Conservation (phyloP, 2,797 vertebrate species). For the Rhynchotus rufescens region DNA sequence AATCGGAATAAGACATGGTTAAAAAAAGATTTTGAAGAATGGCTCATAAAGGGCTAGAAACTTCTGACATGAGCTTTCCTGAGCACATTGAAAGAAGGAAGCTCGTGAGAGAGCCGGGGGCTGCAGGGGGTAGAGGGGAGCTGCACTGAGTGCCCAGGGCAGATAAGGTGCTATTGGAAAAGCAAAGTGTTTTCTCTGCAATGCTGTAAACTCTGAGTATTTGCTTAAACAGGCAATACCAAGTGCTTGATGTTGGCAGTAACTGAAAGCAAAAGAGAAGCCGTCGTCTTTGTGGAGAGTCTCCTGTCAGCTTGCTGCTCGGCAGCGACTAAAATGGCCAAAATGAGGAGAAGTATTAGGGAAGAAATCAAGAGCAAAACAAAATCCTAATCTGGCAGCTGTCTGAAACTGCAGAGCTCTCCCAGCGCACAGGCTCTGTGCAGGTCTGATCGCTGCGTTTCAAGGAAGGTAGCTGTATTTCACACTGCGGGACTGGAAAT, state of each 20-base stretch:
- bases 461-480: not conserved
- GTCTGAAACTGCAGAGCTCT: not conserved
- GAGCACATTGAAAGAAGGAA: not conserved
- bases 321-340: not conserved
- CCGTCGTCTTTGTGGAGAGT: not conserved
- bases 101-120: not conserved
- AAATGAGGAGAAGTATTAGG: not conserved
- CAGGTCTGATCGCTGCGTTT: not conserved
- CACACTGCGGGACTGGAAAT: not conserved
- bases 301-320: not conserved
- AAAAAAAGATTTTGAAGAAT: constrained; percentile 11
- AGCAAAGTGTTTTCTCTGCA: not conserved
- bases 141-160: not conserved
- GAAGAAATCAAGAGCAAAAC: not conserved
- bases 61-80: not conserved
- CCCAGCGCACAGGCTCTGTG: not conserved
- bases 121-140: not conserved
- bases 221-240: not conserved
- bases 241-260: not conserved
- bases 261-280: not conserved
- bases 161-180: not conserved
- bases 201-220: fast-evolving
- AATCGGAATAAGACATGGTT: constrained; percentile 1
- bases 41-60: not conserved
- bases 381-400: not conserved